Conservation (phyloP, 2,113 vertebrate genomes). For the Tursiops truncatus region DNA sequence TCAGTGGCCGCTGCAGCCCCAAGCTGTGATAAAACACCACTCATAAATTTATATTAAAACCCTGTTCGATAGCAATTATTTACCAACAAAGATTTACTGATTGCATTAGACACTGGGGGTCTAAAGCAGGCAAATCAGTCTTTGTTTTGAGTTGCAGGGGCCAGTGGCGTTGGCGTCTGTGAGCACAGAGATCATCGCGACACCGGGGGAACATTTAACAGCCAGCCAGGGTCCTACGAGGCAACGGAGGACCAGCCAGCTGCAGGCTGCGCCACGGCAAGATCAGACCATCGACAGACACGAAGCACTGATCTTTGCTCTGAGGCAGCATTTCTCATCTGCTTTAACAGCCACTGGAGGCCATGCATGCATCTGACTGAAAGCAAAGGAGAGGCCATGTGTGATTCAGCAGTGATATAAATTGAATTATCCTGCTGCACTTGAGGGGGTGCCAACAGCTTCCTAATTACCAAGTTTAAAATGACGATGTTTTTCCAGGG, state of each 20-base stretch:
- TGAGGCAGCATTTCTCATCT: background rate
- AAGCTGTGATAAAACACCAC: conserved; percentile 89
- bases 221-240: conserved; percentile 8
- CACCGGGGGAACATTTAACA: background rate
- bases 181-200: background rate
- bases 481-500: background rate
- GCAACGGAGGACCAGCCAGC: background rate
- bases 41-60: conserved; percentile 93
- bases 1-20: conserved; percentile 83
- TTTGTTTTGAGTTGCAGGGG: conserved; percentile 70
- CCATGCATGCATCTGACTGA: fast-evolving
- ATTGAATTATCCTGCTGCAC: fast-evolving
- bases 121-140: conserved; percentile 81
- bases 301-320: background rate
- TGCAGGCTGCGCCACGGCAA: background rate
- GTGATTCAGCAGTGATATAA: fast-evolving
- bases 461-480: background rate
- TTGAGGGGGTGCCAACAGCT: fast-evolving
- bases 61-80: conserved; percentile 91
- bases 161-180: conserved; percentile 46
- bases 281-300: fast-evolving
- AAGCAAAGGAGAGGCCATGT: fast-evolving
- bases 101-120: conserved; percentile 79
- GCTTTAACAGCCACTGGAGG: background rate
- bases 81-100: conserved; percentile 92